Evolutionary conservation across 2,888 invertebrate genomes (phyloP).

Genomic region (Sipha maydis): DNA sequence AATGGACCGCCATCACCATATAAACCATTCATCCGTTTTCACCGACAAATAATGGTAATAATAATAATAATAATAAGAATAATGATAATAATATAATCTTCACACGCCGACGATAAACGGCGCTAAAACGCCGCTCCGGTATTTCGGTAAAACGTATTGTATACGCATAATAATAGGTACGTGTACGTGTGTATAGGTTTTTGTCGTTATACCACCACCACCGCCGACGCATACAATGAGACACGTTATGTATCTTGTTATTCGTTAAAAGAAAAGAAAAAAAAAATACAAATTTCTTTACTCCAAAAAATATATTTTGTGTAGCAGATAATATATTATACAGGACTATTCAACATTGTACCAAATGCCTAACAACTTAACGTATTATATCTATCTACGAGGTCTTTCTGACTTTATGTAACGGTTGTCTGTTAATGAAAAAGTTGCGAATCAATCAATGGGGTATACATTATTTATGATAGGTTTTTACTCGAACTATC

Average conservation of each 20-base stretch:
- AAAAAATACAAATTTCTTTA: neutral
- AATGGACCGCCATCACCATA: constrained; percentile 19
- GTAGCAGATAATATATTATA: too few species aligned
- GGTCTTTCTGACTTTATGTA: too few species aligned
- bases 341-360: too few species aligned
- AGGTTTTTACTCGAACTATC: too few species aligned
- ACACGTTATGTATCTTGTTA: neutral
- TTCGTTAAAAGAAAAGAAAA: neutral
- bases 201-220: neutral
- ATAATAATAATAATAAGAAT: neutral
- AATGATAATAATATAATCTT: constrained; percentile 35
- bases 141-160: constrained; percentile 11
- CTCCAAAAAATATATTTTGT: too few species aligned
- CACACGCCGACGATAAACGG: constrained; percentile 30
- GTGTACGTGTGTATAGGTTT: neutral
- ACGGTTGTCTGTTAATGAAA: too few species aligned
- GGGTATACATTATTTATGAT: too few species aligned
- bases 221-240: neutral
- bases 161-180: neutral
- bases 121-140: constrained; percentile 51
- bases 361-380: too few species aligned
- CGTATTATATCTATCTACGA: too few species aligned
- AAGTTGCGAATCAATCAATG: too few species aligned
- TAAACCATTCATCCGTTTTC: constrained; percentile 31
- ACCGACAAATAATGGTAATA: constrained; percentile 27